Evolutionary conservation across 2,797 vertebrate species (phyloP).

Genomic region (Pantherophis alleghaniensis): DNA sequence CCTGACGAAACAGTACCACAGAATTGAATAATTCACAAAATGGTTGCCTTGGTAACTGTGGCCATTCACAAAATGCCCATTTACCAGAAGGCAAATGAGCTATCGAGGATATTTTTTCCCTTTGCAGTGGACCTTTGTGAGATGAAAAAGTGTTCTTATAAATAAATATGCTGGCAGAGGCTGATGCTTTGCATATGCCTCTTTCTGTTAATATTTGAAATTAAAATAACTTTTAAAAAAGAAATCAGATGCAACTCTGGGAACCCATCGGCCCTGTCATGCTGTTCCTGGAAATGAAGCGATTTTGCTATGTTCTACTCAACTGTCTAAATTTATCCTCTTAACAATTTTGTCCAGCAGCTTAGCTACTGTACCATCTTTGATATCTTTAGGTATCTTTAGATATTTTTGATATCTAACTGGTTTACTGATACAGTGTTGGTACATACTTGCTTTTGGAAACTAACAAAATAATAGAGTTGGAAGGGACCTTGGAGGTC

Average conservation of each 20-base stretch:
- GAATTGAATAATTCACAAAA: not conserved
- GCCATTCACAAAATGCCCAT: not conserved
- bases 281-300: not conserved
- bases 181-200: not conserved
- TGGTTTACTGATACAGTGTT: not conserved
- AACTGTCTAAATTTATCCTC: not conserved
- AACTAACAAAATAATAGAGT: not conserved
- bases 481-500: not conserved
- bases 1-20: not conserved
- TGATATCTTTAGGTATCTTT: not conserved
- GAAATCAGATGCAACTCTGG: not conserved
- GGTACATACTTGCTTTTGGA: not conserved
- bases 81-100: not conserved
- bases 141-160: not conserved
- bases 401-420: not conserved
- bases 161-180: not conserved
- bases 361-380: not conserved
- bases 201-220: not conserved
- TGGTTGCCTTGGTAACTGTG: not conserved
- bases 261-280: not conserved
- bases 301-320: not conserved
- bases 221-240: not conserved
- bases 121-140: not conserved
- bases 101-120: not conserved
- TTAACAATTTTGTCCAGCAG: not conserved